These are phyloP conservation scores for Plebejus argus DNA, from an alignment of 2,888 invertebrate genomes.

Conservation along the genomic window DNA sequence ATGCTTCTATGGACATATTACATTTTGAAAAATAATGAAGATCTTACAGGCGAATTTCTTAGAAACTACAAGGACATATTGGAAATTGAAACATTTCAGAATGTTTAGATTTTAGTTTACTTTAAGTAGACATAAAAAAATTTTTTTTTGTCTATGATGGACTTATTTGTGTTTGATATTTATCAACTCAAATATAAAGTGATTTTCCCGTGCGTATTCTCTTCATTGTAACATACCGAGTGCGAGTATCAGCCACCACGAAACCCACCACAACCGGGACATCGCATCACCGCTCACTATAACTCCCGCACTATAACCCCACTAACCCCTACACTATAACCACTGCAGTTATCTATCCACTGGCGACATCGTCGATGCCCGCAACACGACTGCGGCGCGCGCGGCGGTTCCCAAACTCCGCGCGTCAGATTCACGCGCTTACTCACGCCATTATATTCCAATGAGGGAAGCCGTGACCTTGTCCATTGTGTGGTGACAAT, in stretches of 20 bases:
- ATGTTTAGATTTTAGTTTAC: too few species aligned
- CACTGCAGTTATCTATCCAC: background rate
- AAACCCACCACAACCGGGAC: conserved; percentile 1
- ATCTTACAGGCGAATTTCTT: too few species aligned
- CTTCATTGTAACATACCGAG: background rate
- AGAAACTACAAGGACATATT: too few species aligned
- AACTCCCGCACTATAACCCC: background rate
- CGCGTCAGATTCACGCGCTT: conserved; percentile 40
- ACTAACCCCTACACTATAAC: background rate
- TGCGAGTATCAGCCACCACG: background rate
- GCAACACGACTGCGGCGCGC: background rate
- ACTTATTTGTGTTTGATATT: too few species aligned
- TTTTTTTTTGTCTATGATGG: too few species aligned
- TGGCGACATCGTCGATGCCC: background rate
- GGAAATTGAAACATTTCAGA: too few species aligned
- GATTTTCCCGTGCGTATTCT: too few species aligned
- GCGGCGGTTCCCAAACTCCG: conserved; percentile 53
- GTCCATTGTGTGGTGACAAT: conserved; percentile 32
- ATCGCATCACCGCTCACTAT: background rate
- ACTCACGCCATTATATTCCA: conserved; percentile 42
- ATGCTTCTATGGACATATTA: too few species aligned
- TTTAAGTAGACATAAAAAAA: too few species aligned
- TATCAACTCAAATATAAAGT: too few species aligned
- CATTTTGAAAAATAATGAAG: too few species aligned
- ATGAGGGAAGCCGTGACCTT: conserved; percentile 35